A percentile compares a stretch with the other conserved stretches of the same genome.
Evolutionary conservation across 2,113 vertebrate species (phyloP).

Genomic region (Tupaia tana): DNA sequence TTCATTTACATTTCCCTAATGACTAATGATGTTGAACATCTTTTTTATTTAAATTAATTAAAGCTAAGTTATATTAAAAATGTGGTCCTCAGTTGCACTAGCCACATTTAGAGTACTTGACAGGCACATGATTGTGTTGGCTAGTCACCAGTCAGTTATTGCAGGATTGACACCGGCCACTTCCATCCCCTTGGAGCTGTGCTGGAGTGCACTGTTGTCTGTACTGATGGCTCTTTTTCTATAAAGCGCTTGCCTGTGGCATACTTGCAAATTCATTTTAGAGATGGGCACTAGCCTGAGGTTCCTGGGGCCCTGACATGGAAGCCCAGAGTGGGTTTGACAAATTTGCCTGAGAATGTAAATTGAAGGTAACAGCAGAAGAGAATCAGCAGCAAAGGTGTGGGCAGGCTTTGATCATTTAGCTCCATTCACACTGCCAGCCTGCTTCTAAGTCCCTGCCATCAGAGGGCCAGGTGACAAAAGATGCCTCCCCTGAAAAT

Average conservation of each 20-base stretch:
- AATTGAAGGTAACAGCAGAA: neutral
- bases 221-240: fast-evolving
- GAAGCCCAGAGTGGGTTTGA: neutral
- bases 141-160: too few relatives aligned
- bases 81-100: neutral
- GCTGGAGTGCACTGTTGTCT: fast-evolving
- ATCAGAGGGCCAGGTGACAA: neutral
- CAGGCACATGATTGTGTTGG: fast-evolving
- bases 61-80: neutral
- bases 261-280: neutral
- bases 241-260: neutral
- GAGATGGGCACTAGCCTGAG: neutral
- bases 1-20: neutral
- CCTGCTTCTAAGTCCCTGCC: neutral
- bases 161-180: fast-evolving
- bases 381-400: neutral
- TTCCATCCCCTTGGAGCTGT: fast-evolving
- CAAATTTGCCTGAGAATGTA: neutral
- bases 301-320: neutral
- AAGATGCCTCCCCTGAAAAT: neutral
- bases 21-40: neutral
- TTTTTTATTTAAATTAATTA: neutral
- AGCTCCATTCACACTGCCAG: too few relatives aligned
- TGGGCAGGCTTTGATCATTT: neutral
- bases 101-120: neutral